Percentiles rank a stretch among this genome's conserved stretches.
These are phyloP conservation scores for Myiotriccus ornatus DNA, from an alignment of 2,797 vertebrate species.

Conservation along the genomic window DNA sequence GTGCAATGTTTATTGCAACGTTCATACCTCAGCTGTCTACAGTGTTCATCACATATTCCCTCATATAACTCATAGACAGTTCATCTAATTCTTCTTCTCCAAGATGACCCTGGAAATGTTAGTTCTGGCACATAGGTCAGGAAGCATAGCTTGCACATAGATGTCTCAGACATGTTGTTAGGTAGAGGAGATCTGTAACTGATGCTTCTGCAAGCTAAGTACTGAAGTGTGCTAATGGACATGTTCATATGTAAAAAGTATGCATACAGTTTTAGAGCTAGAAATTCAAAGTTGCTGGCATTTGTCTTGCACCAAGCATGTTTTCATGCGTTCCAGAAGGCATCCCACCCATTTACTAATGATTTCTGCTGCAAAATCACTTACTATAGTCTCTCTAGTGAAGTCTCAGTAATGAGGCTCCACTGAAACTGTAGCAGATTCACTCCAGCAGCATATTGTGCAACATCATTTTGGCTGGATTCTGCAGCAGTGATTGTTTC, in stretches of 20 bases:
- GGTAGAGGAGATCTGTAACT: not conserved
- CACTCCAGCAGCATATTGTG: not conserved
- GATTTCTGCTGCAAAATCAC: not conserved
- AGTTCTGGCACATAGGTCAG: not conserved
- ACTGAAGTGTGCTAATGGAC: not conserved
- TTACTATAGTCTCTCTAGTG: not conserved
- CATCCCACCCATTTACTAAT: not conserved
- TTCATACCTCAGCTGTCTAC: not conserved
- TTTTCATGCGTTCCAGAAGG: not conserved
- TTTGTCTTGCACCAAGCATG: not conserved
- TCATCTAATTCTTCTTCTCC: not conserved
- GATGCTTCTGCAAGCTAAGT: not conserved
- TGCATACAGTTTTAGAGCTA: not conserved
- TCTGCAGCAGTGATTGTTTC: not conserved
- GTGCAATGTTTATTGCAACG: not conserved
- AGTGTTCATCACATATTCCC: not conserved
- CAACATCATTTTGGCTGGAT: not conserved
- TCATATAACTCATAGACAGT: not conserved
- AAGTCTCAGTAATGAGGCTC: not conserved
- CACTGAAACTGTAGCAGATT: not conserved
- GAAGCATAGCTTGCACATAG: not conserved
- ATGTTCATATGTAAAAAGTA: not conserved
- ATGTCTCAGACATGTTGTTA: not conserved
- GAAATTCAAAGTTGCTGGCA: not conserved
- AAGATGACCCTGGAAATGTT: not conserved